Percentiles rank a stretch among this genome's conserved stretches.
phyloP scores from a whole-genome alignment of 2,797 vertebrate species.

The Xerus rutilus region DNA sequence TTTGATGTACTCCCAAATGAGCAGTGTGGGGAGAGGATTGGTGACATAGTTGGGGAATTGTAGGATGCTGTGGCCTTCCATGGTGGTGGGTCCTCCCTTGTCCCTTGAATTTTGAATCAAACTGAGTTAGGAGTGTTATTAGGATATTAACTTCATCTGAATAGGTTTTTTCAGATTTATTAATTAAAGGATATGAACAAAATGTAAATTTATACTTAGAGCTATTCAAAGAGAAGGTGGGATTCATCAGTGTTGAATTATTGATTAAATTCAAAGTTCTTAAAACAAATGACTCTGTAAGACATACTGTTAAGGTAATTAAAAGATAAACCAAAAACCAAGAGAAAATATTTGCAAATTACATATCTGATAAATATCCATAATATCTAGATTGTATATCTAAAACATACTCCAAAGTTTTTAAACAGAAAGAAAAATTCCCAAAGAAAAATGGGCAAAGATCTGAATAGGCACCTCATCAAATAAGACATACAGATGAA shows the following conservation, averaged over 20 bases:
- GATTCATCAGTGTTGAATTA: background rate
- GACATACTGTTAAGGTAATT: background rate
- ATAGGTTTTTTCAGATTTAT: background rate
- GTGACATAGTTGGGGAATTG: background rate
- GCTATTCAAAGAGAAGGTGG: background rate
- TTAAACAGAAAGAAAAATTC: background rate
- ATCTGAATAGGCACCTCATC: background rate
- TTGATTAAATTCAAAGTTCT: background rate
- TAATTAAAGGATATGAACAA: background rate
- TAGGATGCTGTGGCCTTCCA: background rate
- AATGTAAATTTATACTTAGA: background rate
- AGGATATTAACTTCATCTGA: background rate
- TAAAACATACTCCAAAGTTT: background rate
- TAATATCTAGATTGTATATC: background rate
- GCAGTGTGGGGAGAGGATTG: background rate
- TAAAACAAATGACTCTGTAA: background rate
- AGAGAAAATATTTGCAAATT: slow-evolving; percentile 36
- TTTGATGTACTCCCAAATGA: background rate
- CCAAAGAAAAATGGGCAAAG: background rate
- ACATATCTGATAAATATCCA: background rate
- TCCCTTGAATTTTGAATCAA: background rate
- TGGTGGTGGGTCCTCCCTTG: background rate
- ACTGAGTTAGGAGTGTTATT: background rate
- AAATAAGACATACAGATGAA: background rate
- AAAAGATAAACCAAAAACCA: background rate